Evolutionary conservation across 2,888 invertebrate species (phyloP), one percentile per base, ranked within the genome.

Genomic region (Oxystoma pomonae): DNA sequence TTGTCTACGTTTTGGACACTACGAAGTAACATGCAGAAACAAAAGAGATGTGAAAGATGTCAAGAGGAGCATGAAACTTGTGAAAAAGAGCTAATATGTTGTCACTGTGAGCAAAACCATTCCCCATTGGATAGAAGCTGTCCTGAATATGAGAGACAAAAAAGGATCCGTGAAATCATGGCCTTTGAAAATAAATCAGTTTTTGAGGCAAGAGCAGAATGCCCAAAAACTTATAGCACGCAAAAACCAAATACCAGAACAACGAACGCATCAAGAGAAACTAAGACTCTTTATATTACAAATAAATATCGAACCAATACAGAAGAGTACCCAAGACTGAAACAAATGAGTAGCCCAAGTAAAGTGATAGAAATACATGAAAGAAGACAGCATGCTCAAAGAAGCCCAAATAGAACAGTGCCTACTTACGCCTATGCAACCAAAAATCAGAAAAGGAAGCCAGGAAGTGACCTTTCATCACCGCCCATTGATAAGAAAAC

Each of bases 1-100:
- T n/a, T 53, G 53, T n/a, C n/a, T 53, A 53, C 5, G 53, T 9
- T 53, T 9, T 53, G 53, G 53, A n/a, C 53, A 53, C 19, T 53
- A 17, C n/a, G 53, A 53, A 19, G 53, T 19, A 5, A 17, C 53
- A 35, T 35, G 35, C 35, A 35, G 35, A 35, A 35, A 12, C 35
- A 35, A 19, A 53, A 53, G n/a, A 53, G 16, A 16, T 53, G 17
- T 19, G 7, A 16, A 53, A 53, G n/a, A 53, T 53, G 19, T n/a
- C 53, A 9, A 19, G 7, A 53, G n/a, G n/a, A 53, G 5, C 53
- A 53, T 53, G 7, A 16, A 19, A n/a, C 7, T 3, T 53, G 53
- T 53, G 53, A 9, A 16, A 7, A 16, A 16, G 53, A 16, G n/a
- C 7, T n/a, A 16, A 9, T 53, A 3, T 17, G 17, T 17, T 53